phyloP scores from a whole-genome alignment of 2,797 vertebrate species.

The Pseudocheirus occidentalis region DNA sequence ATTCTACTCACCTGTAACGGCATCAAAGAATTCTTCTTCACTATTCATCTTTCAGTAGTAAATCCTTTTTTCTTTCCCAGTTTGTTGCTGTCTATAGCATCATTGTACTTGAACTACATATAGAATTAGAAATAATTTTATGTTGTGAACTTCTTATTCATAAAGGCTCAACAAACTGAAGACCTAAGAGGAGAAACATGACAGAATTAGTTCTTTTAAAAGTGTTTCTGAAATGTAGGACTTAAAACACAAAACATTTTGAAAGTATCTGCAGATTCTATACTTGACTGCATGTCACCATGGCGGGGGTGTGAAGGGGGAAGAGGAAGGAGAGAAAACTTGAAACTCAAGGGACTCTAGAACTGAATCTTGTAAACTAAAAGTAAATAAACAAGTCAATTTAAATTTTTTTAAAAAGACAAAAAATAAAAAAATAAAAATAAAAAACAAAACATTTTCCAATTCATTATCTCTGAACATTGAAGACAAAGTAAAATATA shows the following conservation, averaged over 20 bases:
- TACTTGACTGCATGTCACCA: too few species aligned
- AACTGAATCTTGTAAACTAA: too few species aligned
- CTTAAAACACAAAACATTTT: constrained; percentile 8
- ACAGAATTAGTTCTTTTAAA: constrained; percentile 62
- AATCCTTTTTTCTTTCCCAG: constrained; percentile 42
- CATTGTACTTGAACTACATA: constrained; percentile 20
- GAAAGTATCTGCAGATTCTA: too few species aligned
- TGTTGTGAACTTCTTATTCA: constrained; percentile 34
- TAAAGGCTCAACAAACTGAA: constrained; percentile 57
- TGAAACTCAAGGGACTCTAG: too few species aligned
- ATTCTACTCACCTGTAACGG: constrained; percentile 92
- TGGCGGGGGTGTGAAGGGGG: too few species aligned
- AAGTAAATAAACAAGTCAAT: too few species aligned
- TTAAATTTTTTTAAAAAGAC: too few species aligned
- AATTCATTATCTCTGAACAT: constrained; percentile 36
- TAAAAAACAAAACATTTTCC: constrained; percentile 46
- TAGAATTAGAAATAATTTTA: neutral
- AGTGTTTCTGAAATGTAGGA: too few species aligned
- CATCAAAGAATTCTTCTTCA: constrained; percentile 98
- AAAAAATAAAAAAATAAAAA: too few species aligned
- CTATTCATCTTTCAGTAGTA: constrained; percentile 90
- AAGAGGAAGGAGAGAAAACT: too few species aligned
- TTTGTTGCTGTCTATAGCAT: constrained; percentile 75
- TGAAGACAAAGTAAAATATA: constrained; percentile 21
- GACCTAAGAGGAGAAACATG: constrained; percentile 61